These are phyloP conservation scores for Spizaetus ornatus DNA, from an alignment of 2,113 vertebrate genomes.

Conservation along the genomic window DNA sequence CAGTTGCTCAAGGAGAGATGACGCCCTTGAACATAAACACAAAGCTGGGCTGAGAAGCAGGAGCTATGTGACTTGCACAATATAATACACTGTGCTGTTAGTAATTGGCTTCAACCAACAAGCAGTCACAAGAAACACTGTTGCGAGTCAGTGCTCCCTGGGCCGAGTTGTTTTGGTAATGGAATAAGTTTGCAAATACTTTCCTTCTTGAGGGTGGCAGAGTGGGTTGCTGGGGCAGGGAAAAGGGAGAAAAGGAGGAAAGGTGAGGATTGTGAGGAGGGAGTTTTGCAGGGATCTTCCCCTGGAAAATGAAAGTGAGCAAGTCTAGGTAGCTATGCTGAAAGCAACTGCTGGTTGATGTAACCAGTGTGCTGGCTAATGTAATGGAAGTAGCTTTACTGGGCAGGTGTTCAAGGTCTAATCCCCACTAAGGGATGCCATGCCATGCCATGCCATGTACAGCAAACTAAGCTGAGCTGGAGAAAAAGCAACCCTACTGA, in stretches of 20 bases:
- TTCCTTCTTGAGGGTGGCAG: not conserved
- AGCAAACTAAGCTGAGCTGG: not conserved
- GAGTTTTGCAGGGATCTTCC: not conserved
- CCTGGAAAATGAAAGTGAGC: not conserved
- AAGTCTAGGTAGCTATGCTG: not conserved
- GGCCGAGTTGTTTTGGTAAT: constrained; percentile 19
- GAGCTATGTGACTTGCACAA: not conserved
- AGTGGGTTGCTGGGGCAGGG: not conserved
- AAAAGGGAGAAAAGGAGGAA: not conserved
- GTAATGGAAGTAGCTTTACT: not conserved
- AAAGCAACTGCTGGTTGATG: not conserved
- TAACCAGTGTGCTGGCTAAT: not conserved
- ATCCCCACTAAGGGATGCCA: not conserved
- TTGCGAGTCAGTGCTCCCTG: not conserved
- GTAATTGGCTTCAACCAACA: not conserved
- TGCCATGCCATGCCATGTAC: not conserved
- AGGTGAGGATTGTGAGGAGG: not conserved
- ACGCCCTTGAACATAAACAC: not conserved
- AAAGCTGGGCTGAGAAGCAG: not conserved
- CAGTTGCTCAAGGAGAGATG: not conserved
- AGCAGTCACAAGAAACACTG: not conserved
- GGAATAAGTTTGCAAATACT: not conserved
- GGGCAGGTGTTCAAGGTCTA: not conserved
- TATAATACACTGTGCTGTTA: not conserved
- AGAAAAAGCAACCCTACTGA: not conserved